Evolutionary conservation across 2,797 vertebrate genomes (phyloP).

Genomic region (Aeoliscus strigatus): DNA sequence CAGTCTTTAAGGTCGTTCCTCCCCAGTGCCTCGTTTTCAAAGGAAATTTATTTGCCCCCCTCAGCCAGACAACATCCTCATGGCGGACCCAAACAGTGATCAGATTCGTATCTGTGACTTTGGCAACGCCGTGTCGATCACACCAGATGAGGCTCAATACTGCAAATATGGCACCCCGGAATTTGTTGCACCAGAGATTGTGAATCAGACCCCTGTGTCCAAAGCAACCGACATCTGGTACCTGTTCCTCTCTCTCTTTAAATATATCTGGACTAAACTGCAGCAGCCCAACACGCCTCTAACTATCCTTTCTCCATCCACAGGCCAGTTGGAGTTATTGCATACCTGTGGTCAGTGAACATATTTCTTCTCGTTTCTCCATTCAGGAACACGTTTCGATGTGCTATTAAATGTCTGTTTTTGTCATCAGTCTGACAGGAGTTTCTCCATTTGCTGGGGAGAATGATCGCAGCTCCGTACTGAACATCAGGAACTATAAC

Average conservation of each 20-base stretch:
- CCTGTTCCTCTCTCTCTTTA: neutral
- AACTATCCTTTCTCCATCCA: constrained; percentile 24
- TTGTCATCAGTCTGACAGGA: constrained; percentile 82
- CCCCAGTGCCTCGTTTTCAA: too few relatives aligned
- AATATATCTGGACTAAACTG: neutral
- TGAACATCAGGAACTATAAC: constrained; percentile 95
- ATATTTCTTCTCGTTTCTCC: neutral
- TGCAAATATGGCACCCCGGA: constrained; percentile 95
- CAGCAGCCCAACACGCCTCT: constrained; percentile 1
- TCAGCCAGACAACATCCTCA: constrained; percentile 94
- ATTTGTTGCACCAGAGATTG: constrained; percentile 94
- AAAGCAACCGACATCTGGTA: constrained; percentile 91
- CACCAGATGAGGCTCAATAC: constrained; percentile 84
- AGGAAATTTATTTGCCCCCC: constrained; percentile 12
- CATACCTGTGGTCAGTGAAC: constrained; percentile 88
- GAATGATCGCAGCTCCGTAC: constrained; percentile 87
- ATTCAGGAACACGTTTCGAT: neutral
- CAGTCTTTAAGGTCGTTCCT: too few relatives aligned
- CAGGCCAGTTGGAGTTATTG: constrained; percentile 90
- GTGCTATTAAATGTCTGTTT: constrained; percentile 11
- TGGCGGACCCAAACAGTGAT: constrained; percentile 83
- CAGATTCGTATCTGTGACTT: constrained; percentile 95
- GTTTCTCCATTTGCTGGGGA: constrained; percentile 96
- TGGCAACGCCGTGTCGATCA: constrained; percentile 85
- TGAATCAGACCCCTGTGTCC: constrained; percentile 92